Base-by-base conservation (phyloP, 2,797 vertebrate species). In the Lindbergichthys nudifrons region DNA sequence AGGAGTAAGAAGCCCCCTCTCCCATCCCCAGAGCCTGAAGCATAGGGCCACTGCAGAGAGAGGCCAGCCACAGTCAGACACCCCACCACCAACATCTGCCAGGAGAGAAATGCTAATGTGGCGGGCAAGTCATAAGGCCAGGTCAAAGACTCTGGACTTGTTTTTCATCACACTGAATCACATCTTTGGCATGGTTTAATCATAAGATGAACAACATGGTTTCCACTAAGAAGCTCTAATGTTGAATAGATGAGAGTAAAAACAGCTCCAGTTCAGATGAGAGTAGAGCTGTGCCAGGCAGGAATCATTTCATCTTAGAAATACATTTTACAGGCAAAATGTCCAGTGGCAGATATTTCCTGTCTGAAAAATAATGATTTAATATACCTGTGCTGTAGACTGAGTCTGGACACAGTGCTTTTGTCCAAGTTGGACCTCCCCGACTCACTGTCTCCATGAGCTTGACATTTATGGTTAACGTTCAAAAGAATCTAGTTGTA, bases 341-440 rank as follows among this genome's bases (percentile, higher is more conserved):
- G 82, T 87, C 82, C 86, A 87, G 70, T 85, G 88, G 87, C 86
- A 92, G 89, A 91, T 90, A 92, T 91, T 93, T 93, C 90, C 89
- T 93, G 91, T 88, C 86, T 91, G 83, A 86, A 88, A 92, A 92
- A 91, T 92, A 89, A 92, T 92, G 88, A 93, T 92, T 90, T 88
- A 92, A 91, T 86, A 70, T 90, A 92, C 87, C 85, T 90, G 86
- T 86, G 68, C 89, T 84, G 75, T 60, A 82, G 88, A 86, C 89
- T 64, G 78, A 84, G 89, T 66, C 87, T 87, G 90, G 88, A 93
- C 92, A 94, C 90, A 84, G 91, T 78, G 80, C 88, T 92, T 92
- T 93, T 94, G 92, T 94, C 84, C 90, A 77, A 65, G 59, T 75
- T 70, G 77, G 89, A 92, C 92, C 87, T 90, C 87, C 86, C 88